Evolutionary conservation across 2,888 invertebrate genomes (phyloP), one percentile per base, ranked within the genome.

Genomic region (Ophion ellenae): DNA sequence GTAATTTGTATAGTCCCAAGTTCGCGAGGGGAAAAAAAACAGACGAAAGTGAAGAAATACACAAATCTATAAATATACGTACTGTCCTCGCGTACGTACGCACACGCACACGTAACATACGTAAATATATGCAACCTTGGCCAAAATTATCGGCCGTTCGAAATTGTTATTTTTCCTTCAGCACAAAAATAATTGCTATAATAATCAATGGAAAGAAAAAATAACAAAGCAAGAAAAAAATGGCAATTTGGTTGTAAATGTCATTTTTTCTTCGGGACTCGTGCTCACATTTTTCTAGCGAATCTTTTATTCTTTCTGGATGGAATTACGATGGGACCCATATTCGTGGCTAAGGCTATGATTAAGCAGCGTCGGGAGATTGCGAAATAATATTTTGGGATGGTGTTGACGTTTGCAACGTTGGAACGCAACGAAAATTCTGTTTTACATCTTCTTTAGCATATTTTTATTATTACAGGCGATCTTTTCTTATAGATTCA

Each of bases 1-100:
- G 67, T 47, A 36, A 67, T 67, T 40, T 63, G 80, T 75, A 36
- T 47, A 84, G 76, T 66, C 84, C 67, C 71, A 47, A 84, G 66
- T 66, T 64, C 61, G 69, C 75, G 81, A 75, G 71, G 24, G 6
- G 24, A 69, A 70, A 63, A 61, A 70, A 69, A 24, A 53, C 53
- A 17, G 53, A 53, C 53, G 53, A 53, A 59, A 20, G 74, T 40
- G 73, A 64, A 36, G 32, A 40, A 40, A n/a, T 10, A 17, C 20
- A 6, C 53, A 40, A 24, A 63, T 28, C n/a, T n/a, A 74, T 74
- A 63, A 20, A 74, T 45, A 20, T 17, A 17, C 17, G 53, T 17
- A 53, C 5, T 17, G 17, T 53, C 53, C 5, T 53, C 40, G 17
- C 36, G 14, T 59, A 70, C 20, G 47, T 61, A 47, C 61, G 10